These are phyloP conservation scores for Drosophila greeni DNA, from an alignment of 2,888 invertebrate species.

Conservation along the genomic window DNA sequence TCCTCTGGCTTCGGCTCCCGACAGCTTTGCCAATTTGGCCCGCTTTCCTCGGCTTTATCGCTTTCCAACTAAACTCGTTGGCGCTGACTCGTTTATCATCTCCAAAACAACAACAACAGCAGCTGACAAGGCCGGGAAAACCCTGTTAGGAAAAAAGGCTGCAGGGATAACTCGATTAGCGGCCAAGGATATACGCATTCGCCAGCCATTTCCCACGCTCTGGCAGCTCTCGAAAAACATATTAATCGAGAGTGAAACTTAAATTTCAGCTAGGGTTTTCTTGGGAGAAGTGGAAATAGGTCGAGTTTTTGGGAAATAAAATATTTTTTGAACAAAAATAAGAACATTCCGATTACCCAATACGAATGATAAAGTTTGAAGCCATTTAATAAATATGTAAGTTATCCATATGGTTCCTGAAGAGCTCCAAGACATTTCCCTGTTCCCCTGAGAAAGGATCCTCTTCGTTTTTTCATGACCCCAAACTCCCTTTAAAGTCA, in stretches of 20 bases:
- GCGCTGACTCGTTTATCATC: slow-evolving; percentile 65
- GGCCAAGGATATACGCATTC: not conserved
- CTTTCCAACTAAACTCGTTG: slow-evolving; percentile 67
- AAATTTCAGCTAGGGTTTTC: too few relatives aligned
- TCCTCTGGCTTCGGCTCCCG: not conserved
- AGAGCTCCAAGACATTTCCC: too few relatives aligned
- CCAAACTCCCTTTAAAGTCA: not conserved
- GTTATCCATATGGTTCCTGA: too few relatives aligned
- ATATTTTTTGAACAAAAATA: too few relatives aligned
- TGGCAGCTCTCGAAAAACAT: not conserved
- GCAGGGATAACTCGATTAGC: slow-evolving; percentile 9
- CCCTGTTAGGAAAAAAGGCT: slow-evolving; percentile 1
- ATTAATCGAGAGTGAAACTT: not conserved
- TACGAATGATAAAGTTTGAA: too few relatives aligned
- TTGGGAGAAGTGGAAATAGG: too few relatives aligned
- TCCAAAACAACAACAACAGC: slow-evolving; percentile 34
- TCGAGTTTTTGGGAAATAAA: too few relatives aligned
- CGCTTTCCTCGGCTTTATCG: slow-evolving; percentile 55
- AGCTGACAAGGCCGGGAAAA: slow-evolving; percentile 1
- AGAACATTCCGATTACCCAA: too few relatives aligned
- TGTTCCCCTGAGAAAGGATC: too few relatives aligned
- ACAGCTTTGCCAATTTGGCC: slow-evolving; percentile 54
- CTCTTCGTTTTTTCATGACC: too few relatives aligned
- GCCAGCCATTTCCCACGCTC: not conserved
- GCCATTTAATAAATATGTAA: too few relatives aligned